These are phyloP conservation scores for Reticulitermes speratus DNA, from an alignment of 1,140 invertebrate species.

Conservation along the genomic window DNA sequence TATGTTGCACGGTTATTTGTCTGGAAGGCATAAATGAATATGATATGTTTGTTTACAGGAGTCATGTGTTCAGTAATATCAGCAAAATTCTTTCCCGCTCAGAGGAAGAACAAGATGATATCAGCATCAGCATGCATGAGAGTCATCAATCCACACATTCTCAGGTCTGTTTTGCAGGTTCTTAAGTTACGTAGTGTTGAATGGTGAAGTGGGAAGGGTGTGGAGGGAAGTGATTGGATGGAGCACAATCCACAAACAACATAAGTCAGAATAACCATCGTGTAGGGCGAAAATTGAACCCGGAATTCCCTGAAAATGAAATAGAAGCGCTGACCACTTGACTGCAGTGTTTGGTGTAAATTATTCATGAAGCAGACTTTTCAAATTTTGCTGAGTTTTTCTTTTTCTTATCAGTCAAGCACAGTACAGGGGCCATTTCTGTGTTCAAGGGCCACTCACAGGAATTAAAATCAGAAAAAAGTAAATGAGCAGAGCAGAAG, in stretches of 20 bases:
- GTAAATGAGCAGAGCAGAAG: no score
- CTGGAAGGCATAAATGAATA: neutral
- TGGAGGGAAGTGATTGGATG: neutral
- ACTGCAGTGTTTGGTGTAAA: no score
- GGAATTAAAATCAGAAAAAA: no score
- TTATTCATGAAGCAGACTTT: no score
- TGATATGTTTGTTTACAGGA: slow-evolving; percentile 47
- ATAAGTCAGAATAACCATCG: neutral
- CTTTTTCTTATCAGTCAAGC: no score
- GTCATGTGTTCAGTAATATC: slow-evolving; percentile 94
- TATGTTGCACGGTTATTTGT: neutral
- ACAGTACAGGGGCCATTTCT: no score
- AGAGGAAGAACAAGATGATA: slow-evolving; percentile 72
- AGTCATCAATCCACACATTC: slow-evolving; percentile 54
- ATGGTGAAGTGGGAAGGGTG: neutral
- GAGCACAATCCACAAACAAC: neutral
- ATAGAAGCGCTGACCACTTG: no score
- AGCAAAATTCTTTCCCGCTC: slow-evolving; percentile 93
- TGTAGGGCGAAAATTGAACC: neutral
- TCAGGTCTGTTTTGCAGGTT: slow-evolving; percentile 39
- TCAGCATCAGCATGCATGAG: slow-evolving; percentile 59
- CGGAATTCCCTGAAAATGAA: no score
- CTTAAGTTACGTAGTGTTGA: neutral
- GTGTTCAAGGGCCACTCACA: no score
- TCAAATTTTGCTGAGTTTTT: no score